Conservation (phyloP, 2,888 invertebrate species). For the Eurytoma californica region DNA sequence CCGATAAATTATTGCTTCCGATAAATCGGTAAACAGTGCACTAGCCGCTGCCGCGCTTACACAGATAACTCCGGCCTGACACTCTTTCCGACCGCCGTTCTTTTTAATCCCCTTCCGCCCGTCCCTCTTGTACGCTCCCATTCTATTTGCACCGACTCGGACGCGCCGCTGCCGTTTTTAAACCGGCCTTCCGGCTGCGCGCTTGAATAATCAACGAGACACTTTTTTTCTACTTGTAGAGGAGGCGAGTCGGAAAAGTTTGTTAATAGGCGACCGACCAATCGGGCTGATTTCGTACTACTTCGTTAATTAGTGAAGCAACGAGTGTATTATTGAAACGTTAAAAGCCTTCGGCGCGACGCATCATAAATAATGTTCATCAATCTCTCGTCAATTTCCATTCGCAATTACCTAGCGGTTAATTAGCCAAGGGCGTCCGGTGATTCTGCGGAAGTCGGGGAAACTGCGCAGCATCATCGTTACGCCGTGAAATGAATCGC, state of each 20-base stretch:
- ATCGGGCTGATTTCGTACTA: no score
- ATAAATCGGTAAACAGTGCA: constrained; percentile 62
- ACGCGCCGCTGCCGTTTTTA: background rate
- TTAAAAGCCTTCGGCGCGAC: no score
- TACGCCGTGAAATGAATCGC: constrained; percentile 39
- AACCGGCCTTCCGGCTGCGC: background rate
- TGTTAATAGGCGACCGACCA: no score
- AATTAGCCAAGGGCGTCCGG: no score
- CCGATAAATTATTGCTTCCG: constrained; percentile 63
- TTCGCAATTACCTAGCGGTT: no score
- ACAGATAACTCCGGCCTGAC: constrained; percentile 40
- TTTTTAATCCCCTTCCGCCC: background rate
- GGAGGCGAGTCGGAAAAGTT: no score
- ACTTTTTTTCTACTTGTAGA: no score
- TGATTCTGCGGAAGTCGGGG: background rate
- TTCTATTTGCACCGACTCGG: background rate
- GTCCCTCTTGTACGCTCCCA: no score
- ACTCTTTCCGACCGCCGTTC: constrained; percentile 1
- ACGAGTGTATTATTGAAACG: no score
- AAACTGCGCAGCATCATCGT: constrained; percentile 15
- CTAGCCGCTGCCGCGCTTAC: constrained; percentile 10
- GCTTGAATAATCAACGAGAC: background rate
- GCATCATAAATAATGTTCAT: no score
- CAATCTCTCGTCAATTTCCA: no score
- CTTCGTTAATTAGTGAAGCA: no score